These are phyloP conservation scores for Podilymbus podiceps DNA, from an alignment of 2,113 vertebrate genomes.

Conservation along the genomic window DNA sequence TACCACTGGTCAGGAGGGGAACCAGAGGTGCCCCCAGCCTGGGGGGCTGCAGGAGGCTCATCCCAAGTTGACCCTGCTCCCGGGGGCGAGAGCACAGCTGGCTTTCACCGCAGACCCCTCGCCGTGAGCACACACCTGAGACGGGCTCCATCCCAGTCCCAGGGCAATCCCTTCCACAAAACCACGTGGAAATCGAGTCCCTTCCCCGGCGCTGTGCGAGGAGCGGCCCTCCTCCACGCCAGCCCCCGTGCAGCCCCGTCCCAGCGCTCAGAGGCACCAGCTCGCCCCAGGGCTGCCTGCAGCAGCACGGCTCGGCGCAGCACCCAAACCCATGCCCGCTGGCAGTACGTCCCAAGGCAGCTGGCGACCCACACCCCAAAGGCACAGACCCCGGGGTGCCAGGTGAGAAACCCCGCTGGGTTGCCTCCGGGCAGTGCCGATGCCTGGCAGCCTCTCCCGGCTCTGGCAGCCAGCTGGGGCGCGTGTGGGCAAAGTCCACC, in stretches of 20 bases:
- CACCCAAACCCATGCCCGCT: background rate
- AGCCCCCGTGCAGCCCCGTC: background rate
- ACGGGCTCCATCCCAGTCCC: background rate
- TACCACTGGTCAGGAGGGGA: background rate
- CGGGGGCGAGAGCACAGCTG: rapidly evolving
- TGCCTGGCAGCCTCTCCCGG: background rate
- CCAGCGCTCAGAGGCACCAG: background rate
- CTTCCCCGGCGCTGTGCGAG: background rate
- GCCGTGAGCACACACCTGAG: rapidly evolving
- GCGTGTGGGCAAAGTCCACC: constrained; percentile 13
- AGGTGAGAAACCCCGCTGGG: rapidly evolving
- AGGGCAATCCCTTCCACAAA: background rate
- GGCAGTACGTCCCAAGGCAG: background rate
- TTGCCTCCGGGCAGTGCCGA: background rate
- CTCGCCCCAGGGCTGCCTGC: background rate
- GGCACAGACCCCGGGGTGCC: background rate
- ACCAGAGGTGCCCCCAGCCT: background rate
- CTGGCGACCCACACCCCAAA: background rate
- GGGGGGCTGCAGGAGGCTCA: background rate
- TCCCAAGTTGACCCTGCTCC: background rate
- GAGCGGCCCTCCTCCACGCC: background rate
- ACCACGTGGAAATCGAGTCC: background rate
- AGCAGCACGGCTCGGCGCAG: rapidly evolving
- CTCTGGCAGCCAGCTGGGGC: background rate
- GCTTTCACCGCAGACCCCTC: background rate